Base-by-base conservation (phyloP, 1,140 invertebrate species). In the Plutomurus gul region DNA sequence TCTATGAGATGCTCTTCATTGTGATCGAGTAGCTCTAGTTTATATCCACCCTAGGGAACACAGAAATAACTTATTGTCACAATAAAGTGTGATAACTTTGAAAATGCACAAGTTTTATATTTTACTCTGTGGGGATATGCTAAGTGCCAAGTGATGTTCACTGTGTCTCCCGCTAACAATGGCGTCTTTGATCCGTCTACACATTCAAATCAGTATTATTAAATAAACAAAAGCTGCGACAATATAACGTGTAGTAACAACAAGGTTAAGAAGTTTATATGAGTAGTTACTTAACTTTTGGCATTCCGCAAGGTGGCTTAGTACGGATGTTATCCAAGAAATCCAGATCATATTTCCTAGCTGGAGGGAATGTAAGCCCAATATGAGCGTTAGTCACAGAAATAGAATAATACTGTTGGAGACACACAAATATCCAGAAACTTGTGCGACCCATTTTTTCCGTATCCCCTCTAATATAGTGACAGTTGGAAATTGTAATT, bases 131-230 rank as follows among this genome's bases (percentile, higher is more conserved):
- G 95, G 5, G 96, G 94, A 89, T 96, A 97, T 8, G 94, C 94
- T 84, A 97, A 89, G 88, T 96, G 94, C 96, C 96, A 98, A 75
- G 95, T 93, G 65, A 96, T 91, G 87, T 95, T 97, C 85, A 97
- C 93, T 77, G 90, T 90, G 81, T 92, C 91, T 79, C 94, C 94
- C 30, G 93, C 90, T 81, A 93, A 85, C 81, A 96, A 89, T 10
- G 92, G 91, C 56, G 95, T 96, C 85, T 90, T 91, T 78, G 92
- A 89, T 83, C 90, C 89, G 83, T 93, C 93, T 95, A 1, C n/a
- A 20, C 11, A 49, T 1, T 3, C 13, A 49, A 11, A 49, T 7
- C n/a, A n/a, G n/a, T n/a, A n/a, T n/a, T n/a, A n/a, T n/a, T n/a
- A n/a, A n/a, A n/a, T n/a, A n/a, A n/a, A n/a, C n/a, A n/a, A n/a